A percentile compares a stretch with the other conserved stretches of the same genome.
These are phyloP conservation scores for Drosophila crucigera DNA, from an alignment of 2,888 invertebrate genomes.

Conservation along the genomic window DNA sequence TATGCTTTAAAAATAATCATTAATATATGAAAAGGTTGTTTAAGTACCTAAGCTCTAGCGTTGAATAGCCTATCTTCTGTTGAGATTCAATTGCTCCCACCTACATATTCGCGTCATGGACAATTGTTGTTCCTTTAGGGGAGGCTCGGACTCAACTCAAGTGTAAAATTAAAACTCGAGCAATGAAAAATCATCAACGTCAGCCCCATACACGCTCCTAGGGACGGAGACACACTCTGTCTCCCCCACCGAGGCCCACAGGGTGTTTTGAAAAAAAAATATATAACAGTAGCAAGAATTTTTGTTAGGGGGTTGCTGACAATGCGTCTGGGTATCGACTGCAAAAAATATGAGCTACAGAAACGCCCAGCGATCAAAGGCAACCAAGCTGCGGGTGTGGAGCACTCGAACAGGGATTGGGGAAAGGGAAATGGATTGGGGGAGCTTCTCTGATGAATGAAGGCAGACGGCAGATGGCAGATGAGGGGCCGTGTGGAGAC, in stretches of 20 bases:
- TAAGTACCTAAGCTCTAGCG: neutral
- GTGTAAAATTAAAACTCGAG: slow-evolving; percentile 84
- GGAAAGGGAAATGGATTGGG: neutral
- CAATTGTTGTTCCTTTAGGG: slow-evolving; percentile 38
- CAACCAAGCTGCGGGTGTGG: slow-evolving; percentile 66
- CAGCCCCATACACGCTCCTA: slow-evolving; percentile 54
- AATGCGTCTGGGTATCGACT: slow-evolving; percentile 44
- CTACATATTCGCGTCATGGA: slow-evolving; percentile 23
- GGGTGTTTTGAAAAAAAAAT: slow-evolving; percentile 28
- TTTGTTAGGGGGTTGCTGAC: slow-evolving; percentile 57
- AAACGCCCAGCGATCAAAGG: slow-evolving; percentile 74
- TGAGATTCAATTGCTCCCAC: slow-evolving; percentile 9
- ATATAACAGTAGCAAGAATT: slow-evolving; percentile 60
- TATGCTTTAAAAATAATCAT: neutral
- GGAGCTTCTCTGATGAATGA: slow-evolving; percentile 44
- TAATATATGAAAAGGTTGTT: neutral
- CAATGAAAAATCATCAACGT: slow-evolving; percentile 84
- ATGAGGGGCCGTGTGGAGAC: slow-evolving; percentile 38
- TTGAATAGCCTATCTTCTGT: neutral
- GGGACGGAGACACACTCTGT: slow-evolving; percentile 3
- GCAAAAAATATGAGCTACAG: slow-evolving; percentile 63
- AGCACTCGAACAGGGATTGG: neutral
- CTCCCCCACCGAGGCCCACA: slow-evolving; percentile 14
- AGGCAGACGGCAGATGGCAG: slow-evolving; percentile 35
- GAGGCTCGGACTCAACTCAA: slow-evolving; percentile 78